Percentiles rank a stretch among this genome's conserved stretches.
These are phyloP conservation scores for Pygathrix nemaeus DNA, from an alignment of 2,113 vertebrate species.

Conservation along the genomic window DNA sequence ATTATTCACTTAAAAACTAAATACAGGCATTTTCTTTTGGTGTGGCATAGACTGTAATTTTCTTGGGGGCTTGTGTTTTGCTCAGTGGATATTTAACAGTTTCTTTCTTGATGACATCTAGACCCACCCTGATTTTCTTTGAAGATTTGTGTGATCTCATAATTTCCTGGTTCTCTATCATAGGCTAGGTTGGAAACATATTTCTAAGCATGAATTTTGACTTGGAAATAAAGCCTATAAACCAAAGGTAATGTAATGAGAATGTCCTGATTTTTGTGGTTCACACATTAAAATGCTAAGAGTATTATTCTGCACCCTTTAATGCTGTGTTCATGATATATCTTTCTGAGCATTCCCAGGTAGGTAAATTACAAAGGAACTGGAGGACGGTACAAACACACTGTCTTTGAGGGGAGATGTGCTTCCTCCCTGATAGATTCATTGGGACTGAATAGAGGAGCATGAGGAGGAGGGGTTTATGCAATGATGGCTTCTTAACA, in stretches of 20 bases:
- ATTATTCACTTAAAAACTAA: neutral
- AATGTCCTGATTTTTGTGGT: neutral
- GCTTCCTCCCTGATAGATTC: neutral
- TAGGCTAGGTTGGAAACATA: neutral
- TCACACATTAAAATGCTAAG: neutral
- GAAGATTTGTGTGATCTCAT: neutral
- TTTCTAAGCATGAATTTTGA: conserved; percentile 35
- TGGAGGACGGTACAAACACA: neutral
- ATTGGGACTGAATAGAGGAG: neutral
- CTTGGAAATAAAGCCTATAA: conserved; percentile 25
- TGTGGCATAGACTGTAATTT: neutral
- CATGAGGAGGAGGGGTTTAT: neutral
- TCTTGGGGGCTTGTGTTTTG: neutral
- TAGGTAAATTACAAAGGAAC: neutral
- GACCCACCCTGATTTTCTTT: conserved; percentile 3
- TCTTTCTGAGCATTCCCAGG: neutral
- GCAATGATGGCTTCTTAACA: neutral
- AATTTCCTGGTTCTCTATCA: neutral
- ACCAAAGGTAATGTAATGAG: neutral
- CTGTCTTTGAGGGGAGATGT: neutral
- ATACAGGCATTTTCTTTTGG: conserved; percentile 22
- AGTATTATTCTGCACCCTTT: neutral
- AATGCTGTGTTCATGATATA: neutral
- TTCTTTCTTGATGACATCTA: conserved; percentile 13
- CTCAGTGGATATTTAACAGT: neutral